Conservation (phyloP, 2,888 invertebrate species). For the Dolomedes plantarius region DNA sequence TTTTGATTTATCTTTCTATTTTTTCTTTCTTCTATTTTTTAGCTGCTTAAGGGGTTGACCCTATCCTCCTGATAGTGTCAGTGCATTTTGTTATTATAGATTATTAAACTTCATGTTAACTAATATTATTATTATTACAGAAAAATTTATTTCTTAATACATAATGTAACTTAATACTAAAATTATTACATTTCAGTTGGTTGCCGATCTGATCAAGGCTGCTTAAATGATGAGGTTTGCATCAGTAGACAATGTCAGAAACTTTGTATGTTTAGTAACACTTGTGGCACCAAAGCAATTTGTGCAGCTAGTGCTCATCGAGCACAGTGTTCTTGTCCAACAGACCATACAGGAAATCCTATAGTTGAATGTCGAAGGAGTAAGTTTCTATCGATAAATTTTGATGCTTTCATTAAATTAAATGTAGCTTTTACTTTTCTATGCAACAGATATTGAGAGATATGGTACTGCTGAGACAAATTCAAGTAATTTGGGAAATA, state of each 20-base stretch:
- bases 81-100: too few species aligned
- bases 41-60: too few species aligned
- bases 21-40: too few species aligned
- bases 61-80: too few species aligned
- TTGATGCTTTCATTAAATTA: background rate
- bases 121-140: too few species aligned
- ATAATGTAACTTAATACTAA: background rate
- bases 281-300: slow-evolving; percentile 79
- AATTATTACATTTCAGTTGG: slow-evolving; percentile 47
- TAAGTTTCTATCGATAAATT: slow-evolving; percentile 21
- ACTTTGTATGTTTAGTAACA: slow-evolving; percentile 78
- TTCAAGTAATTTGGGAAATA: too few species aligned
- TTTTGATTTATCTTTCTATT: too few species aligned
- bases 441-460: too few species aligned
- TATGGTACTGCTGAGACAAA: too few species aligned
- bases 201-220: slow-evolving; percentile 73
- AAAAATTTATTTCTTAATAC: too few species aligned
- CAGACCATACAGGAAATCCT: slow-evolving; percentile 83
- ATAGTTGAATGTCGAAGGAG: slow-evolving; percentile 64
- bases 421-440: too few species aligned
- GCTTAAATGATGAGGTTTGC: slow-evolving; percentile 72
- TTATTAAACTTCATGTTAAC: too few species aligned
- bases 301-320: slow-evolving; percentile 86
- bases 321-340: slow-evolving; percentile 85
- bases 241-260: slow-evolving; percentile 73